Conservation (phyloP, 2,888 invertebrate genomes). For the Campoletis raptor region DNA sequence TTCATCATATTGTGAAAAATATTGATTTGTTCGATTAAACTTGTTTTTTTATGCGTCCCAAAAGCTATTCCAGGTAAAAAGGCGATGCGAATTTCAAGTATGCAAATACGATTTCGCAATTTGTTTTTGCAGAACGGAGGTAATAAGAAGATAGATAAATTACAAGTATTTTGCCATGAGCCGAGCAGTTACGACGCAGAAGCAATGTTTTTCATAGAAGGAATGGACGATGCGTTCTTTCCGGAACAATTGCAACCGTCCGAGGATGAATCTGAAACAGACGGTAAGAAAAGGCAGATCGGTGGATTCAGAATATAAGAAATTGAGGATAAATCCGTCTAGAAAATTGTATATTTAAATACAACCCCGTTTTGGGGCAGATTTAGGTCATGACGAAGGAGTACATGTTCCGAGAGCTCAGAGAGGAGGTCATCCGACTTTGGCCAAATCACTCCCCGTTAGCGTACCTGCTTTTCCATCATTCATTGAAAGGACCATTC, state of each 20-base stretch:
- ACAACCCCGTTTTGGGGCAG: neutral
- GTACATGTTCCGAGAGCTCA: slow-evolving; percentile 86
- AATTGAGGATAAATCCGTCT: neutral
- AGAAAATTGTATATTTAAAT: neutral
- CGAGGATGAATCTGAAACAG: slow-evolving; percentile 89
- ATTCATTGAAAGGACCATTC: slow-evolving; percentile 80
- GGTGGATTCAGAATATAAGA: neutral
- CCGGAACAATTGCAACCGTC: slow-evolving; percentile 76
- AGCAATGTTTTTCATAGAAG: slow-evolving; percentile 92
- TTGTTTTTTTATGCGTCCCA: neutral
- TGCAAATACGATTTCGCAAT: neutral
- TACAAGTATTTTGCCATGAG: slow-evolving; percentile 72
- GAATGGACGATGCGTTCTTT: slow-evolving; percentile 86
- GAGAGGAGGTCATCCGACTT: slow-evolving; percentile 84
- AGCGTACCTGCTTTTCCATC: slow-evolving; percentile 89
- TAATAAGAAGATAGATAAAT: slow-evolving; percentile 72
- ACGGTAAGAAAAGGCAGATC: slow-evolving; percentile 86
- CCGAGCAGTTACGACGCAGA: slow-evolving; percentile 87
- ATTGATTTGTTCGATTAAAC: neutral
- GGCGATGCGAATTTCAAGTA: neutral
- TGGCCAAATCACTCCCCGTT: slow-evolving; percentile 93
- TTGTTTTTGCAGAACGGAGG: slow-evolving; percentile 75
- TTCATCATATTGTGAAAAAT: neutral
- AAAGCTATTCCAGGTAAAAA: neutral
- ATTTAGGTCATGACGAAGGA: slow-evolving; percentile 87